These are phyloP conservation scores for Leucania comma DNA, from an alignment of 2,888 invertebrate species.

Conservation along the genomic window DNA sequence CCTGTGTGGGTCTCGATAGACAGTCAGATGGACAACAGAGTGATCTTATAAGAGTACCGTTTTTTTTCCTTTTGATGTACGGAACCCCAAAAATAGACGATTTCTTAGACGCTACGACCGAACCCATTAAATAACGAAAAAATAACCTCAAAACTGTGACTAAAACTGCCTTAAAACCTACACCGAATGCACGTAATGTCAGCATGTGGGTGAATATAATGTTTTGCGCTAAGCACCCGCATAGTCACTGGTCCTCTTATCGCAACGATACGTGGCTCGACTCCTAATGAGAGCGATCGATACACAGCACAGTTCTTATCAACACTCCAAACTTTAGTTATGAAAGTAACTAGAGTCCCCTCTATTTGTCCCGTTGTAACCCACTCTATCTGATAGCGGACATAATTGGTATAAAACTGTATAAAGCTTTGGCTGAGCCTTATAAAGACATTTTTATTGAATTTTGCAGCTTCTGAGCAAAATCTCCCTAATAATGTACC, in stretches of 20 bases:
- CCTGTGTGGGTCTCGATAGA: too few species aligned
- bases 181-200: conserved; percentile 44
- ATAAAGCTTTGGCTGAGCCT: not conserved
- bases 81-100: too few species aligned
- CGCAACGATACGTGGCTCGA: conserved; percentile 77
- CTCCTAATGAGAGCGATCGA: conserved; percentile 85
- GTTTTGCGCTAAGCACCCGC: conserved; percentile 82
- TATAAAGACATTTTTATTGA: not conserved
- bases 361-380: conserved; percentile 56
- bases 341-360: conserved; percentile 74
- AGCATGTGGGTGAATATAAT: conserved; percentile 71
- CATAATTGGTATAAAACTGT: conserved; percentile 33
- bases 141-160: conserved; percentile 13
- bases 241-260: conserved; percentile 67
- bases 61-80: too few species aligned
- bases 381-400: conserved; percentile 46
- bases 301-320: conserved; percentile 79
- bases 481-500: not conserved
- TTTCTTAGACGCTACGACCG: too few species aligned
- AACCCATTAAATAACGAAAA: not conserved
- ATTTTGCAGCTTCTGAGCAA: not conserved
- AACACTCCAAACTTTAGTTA: conserved; percentile 86
- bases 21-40: too few species aligned
- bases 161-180: conserved; percentile 15
- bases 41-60: too few species aligned